Evolutionary conservation across 2,113 vertebrate genomes (phyloP), one percentile per base, ranked within the genome.

Genomic region (Gymnogyps californianus): DNA sequence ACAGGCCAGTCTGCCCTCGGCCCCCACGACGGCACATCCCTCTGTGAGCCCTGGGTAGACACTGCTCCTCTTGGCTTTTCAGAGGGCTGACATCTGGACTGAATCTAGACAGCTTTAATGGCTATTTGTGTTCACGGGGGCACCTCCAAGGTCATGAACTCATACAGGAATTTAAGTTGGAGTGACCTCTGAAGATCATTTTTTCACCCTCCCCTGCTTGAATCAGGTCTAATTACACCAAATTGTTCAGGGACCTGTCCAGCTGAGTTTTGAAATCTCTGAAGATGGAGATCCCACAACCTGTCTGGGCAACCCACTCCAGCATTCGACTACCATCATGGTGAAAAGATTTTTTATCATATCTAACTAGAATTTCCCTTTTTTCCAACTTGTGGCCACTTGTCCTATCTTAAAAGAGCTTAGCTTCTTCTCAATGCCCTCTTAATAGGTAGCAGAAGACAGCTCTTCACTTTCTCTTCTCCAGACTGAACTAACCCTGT

Each of bases 1-100:
- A 47, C 7, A 40, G 38, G 31, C 16, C 36, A 44, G n/a, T 11
- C 47, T 72, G 49, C n/a, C 57, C 47, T 67, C 0, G 0, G 8
- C 4, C 15, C 15, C 54, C 31, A 9, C 0, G 2, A 69, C 0
- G 8, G 12, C 24, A 40, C 24, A 49, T 2, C 16, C 12, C 26
- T 47, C 47, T 25, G 25, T 14, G 26, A 80, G 61, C 36, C 52
- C 24, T 32, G 61, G 15, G 29, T 5, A 47, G 25, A 49, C 7
- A 18, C 3, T 25, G 34, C 47, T 77, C 55, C 25, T 58, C 40
- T 61, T 76, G 49, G 31, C 18, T 80, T 86, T 71, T 71, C 47
- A 51, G 20, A n/a, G 8, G 29, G 32, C 25, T 82, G 58, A 24
- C 28, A 55, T 20, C 19, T 19, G 25, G 14, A 44, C 58, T 62